phyloP scores from a whole-genome alignment of 2,888 invertebrate genomes.

The Scaptomyza polygonia region DNA sequence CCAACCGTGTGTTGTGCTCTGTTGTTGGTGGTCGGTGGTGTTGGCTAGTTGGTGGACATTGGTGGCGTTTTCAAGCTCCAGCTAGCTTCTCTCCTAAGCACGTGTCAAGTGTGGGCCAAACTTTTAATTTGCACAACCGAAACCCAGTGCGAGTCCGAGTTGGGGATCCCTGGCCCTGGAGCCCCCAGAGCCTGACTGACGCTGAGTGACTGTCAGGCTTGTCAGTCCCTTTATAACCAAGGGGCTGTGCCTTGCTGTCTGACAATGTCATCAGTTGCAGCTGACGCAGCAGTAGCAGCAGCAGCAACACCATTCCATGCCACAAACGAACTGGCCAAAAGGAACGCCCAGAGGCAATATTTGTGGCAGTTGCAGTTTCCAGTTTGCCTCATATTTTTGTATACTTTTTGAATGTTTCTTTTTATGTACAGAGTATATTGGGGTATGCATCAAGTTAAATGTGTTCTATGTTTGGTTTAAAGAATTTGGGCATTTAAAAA shows the following conservation, averaged over 20 bases:
- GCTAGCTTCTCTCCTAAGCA: conserved; percentile 61
- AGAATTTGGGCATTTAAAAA: too few relatives aligned
- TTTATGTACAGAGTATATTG: background rate
- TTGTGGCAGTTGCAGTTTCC: conserved; percentile 26
- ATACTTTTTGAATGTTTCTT: background rate
- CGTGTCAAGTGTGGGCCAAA: conserved; percentile 78
- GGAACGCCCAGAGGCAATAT: conserved; percentile 15
- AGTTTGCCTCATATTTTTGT: conserved; percentile 23
- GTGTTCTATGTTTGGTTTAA: too few relatives aligned
- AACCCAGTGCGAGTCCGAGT: background rate
- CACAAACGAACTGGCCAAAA: background rate
- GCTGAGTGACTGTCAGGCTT: conserved; percentile 78
- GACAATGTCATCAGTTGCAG: conserved; percentile 81
- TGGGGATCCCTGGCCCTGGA: conserved; percentile 3
- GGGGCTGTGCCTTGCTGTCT: conserved; percentile 64
- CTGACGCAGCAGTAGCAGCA: conserved; percentile 70
- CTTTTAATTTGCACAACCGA: conserved; percentile 73
- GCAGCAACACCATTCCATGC: conserved; percentile 3
- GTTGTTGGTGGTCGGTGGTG: background rate
- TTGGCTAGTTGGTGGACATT: too few relatives aligned
- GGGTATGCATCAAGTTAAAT: too few relatives aligned
- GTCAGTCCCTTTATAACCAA: conserved; percentile 67
- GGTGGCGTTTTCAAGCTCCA: background rate
- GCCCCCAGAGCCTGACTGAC: conserved; percentile 57
- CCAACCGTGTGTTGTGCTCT: conserved; percentile 12